Percentiles rank a stretch among this genome's conserved stretches.
Conservation (phyloP, 2,113 vertebrate species). For the Saguinus midas region DNA sequence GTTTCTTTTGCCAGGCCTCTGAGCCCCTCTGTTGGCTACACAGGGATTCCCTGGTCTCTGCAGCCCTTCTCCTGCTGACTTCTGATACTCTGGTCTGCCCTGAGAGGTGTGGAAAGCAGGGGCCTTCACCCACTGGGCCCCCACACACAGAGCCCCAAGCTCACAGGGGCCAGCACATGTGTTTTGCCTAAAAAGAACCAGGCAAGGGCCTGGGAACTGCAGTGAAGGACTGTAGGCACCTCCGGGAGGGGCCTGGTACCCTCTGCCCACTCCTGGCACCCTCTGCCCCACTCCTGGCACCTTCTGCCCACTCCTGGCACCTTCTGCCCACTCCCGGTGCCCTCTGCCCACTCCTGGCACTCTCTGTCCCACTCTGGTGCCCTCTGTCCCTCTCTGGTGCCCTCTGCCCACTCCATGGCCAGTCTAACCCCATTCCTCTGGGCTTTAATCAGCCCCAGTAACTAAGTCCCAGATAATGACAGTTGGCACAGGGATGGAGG, state of each 20-base stretch:
- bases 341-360: too few species aligned
- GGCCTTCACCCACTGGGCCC: background rate
- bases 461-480: slow-evolving; percentile 36
- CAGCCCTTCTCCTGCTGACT: background rate
- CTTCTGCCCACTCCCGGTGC: too few species aligned
- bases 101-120: fast-evolving
- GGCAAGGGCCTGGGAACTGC: background rate
- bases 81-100: background rate
- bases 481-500: background rate
- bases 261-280: background rate
- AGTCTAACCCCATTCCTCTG: slow-evolving; percentile 50
- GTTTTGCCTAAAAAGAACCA: background rate
- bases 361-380: too few species aligned
- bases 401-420: background rate
- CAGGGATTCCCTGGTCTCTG: background rate
- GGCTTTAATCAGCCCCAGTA: slow-evolving; percentile 46
- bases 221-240: background rate
- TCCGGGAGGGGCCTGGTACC: background rate
- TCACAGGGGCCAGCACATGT: too few species aligned
- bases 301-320: fast-evolving
- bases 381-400: too few species aligned
- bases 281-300: too few species aligned
- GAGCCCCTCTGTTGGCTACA: background rate
- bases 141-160: too few species aligned
- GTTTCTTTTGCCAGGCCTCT: background rate